These are phyloP conservation scores for Ophioninae sp. DNA, from an alignment of 2,888 invertebrate species.

Conservation along the genomic window DNA sequence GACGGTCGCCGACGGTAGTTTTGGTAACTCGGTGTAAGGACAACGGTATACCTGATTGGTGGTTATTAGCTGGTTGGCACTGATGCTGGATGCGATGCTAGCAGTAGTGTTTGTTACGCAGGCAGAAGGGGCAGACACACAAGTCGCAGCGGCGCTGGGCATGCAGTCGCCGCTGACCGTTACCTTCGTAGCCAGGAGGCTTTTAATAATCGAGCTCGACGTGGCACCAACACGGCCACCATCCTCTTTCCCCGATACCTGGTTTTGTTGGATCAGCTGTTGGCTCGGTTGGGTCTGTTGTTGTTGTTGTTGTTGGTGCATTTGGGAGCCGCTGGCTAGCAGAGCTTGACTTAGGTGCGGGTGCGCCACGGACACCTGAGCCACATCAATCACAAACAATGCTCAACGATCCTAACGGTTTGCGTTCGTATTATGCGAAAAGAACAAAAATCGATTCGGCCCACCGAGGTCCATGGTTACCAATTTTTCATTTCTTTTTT, in stretches of 20 bases:
- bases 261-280: conserved; percentile 73
- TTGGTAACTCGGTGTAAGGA: conserved; percentile 62
- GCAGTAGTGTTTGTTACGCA: conserved; percentile 81
- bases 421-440: conserved; percentile 10
- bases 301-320: conserved; percentile 66
- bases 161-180: conserved; percentile 83
- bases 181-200: conserved; percentile 96
- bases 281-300: conserved; percentile 67
- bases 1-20: neutral
- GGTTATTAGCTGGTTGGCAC: conserved; percentile 81
- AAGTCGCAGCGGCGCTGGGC: conserved; percentile 80
- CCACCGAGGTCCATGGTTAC: conserved; percentile 36
- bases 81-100: conserved; percentile 81
- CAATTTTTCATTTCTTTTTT: conserved; percentile 4
- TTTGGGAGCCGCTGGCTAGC: conserved; percentile 80
- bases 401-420: conserved; percentile 68
- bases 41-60: conserved; percentile 78
- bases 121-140: conserved; percentile 80
- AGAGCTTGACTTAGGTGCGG: conserved; percentile 85
- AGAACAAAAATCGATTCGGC: too few species aligned
- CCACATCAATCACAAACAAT: conserved; percentile 72
- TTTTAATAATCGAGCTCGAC: conserved; percentile 94
- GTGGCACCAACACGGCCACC: conserved; percentile 79
- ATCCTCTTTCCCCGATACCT: conserved; percentile 77
- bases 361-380: conserved; percentile 83